Evolutionary conservation across 2,797 vertebrate genomes (phyloP), one percentile per base, ranked within the genome.

Genomic region (Benthosema pterotum): DNA sequence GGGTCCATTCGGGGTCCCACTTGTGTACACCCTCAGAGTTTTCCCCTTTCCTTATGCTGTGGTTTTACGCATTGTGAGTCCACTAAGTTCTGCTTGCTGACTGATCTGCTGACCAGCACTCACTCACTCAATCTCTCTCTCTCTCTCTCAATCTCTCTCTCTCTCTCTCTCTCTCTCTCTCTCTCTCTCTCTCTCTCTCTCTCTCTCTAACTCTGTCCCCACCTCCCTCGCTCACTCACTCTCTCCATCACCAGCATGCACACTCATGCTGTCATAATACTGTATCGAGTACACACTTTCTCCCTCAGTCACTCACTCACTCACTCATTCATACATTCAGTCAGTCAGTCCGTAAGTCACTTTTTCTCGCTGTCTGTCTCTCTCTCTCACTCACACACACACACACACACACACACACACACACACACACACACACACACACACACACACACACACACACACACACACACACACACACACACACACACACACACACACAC

Each of bases 81-180:
- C 79, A 67, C 83, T 78, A 79, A 85, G 82, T 83, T 83, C 69
- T 72, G 82, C 83, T 80, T 77, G 81, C 69, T 85, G 89, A 90
- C 78, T 83, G 87, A 83, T 85, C 80, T 80, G 78, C 78, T 90
- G 87, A 86, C 83, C 84, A 72, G 69, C 72, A 69, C 76, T 79
- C 75, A 77, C 78, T 87, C 79, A 68, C 45, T 53, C 74, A 75
- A 75, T 82, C 74, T 76, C 69, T 78, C 77, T 76, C 69, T 67
- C 77, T 74, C 72, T 72, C 76, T 52, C 68, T 74, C 75, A 52
- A 60, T 42, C 63, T 13, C 75, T 16, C 71, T 2, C 67, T 9
- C 72, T 38, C 80, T n/a, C 67, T 28, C 60, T 42, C 70, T 38
- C 66, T 19, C 59, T 13, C 56, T 14, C 52, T n/a, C 25, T 55